phyloP scores from a whole-genome alignment of 2,113 vertebrate genomes.

The Phalacrocorax pelagicus region DNA sequence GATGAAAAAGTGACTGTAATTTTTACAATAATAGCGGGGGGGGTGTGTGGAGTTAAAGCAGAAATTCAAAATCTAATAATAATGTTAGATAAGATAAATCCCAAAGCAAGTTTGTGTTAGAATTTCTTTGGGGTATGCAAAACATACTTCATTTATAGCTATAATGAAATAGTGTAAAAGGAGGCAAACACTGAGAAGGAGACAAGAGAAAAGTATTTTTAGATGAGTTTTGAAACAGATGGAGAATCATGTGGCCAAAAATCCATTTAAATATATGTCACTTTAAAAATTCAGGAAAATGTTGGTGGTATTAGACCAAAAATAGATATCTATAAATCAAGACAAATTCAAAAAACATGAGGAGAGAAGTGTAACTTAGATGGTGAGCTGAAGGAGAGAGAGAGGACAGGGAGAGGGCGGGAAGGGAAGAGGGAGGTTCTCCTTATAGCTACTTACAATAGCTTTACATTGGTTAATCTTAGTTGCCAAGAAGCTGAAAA shows the following conservation, averaged over 20 bases:
- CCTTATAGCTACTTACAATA: background rate
- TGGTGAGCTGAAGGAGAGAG: background rate
- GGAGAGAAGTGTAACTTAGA: background rate
- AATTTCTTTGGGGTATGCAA: too few species aligned
- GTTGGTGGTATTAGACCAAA: conserved; percentile 1
- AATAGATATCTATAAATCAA: background rate
- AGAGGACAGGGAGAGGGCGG: background rate
- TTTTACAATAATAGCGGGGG: background rate
- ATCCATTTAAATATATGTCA: background rate
- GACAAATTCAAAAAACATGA: background rate
- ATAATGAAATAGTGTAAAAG: background rate
- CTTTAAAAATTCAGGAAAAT: conserved; percentile 16
- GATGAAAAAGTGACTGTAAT: background rate
- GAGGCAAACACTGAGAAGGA: background rate
- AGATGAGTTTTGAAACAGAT: conserved; percentile 26
- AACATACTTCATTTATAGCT: background rate
- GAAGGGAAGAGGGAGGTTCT: background rate
- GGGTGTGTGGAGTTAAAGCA: background rate
- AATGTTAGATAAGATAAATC: background rate
- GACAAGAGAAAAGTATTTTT: background rate
- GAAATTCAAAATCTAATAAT: background rate
- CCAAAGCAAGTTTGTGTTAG: too few species aligned
- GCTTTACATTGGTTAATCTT: background rate
- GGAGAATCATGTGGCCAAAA: background rate
- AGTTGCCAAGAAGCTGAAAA: background rate